phyloP scores from a whole-genome alignment of 1,140 invertebrate species.

The Aphelinus certus region DNA sequence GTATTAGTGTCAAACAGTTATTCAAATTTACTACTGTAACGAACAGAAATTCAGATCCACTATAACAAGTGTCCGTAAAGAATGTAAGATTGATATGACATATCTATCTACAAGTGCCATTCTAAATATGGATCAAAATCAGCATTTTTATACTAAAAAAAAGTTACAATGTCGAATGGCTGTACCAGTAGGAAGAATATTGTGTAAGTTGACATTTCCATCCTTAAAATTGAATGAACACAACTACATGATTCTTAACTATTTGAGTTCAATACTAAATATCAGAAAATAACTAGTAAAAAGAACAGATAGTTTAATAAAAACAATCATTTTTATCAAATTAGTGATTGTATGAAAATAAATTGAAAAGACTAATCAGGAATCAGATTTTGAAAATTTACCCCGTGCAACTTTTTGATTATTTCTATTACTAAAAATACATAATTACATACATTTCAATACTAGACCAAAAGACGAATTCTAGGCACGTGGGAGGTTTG shows the following conservation, averaged over 20 bases:
- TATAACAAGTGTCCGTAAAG: constrained; percentile 17
- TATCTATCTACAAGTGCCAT: constrained; percentile 25
- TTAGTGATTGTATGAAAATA: not conserved
- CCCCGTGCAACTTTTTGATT: too few species aligned
- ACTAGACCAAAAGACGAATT: too few species aligned
- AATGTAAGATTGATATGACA: constrained; percentile 27
- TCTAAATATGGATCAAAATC: constrained; percentile 5
- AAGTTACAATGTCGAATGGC: constrained; percentile 15
- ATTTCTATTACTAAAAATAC: too few species aligned
- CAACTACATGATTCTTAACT: not conserved
- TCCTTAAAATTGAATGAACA: not conserved
- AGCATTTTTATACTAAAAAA: constrained; percentile 24
- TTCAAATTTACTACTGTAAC: constrained; percentile 6
- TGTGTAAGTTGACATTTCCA: not conserved
- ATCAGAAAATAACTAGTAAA: not conserved
- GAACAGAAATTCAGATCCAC: not conserved
- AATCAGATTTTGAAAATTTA: too few species aligned
- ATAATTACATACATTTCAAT: too few species aligned
- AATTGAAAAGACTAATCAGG: too few species aligned
- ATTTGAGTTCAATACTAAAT: not conserved
- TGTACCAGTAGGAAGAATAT: not conserved
- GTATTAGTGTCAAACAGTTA: constrained; percentile 1
- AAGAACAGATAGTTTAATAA: not conserved
- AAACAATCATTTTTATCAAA: not conserved
- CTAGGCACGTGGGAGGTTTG: too few species aligned